A percentile compares a stretch with the other conserved stretches of the same genome.
These are phyloP conservation scores for Drosophila barbarae DNA, from an alignment of 2,888 invertebrate species.

Conservation along the genomic window DNA sequence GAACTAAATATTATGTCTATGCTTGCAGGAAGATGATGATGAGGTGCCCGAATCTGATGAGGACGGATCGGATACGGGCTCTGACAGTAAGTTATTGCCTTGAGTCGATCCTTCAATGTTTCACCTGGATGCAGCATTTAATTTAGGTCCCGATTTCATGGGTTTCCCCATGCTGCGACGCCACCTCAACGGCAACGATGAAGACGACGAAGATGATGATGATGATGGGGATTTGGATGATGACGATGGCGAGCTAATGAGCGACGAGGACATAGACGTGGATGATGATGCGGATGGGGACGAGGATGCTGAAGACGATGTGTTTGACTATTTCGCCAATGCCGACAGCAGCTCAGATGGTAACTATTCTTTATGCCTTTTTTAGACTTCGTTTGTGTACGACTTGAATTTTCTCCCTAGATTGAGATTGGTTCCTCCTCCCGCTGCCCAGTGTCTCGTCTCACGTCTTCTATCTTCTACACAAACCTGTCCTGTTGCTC, in stretches of 20 bases:
- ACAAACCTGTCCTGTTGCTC: not conserved
- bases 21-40: constrained; percentile 83
- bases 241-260: constrained; percentile 40
- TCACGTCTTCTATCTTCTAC: not conserved
- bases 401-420: constrained; percentile 38
- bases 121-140: constrained; percentile 43
- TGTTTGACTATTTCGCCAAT: constrained; percentile 32
- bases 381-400: constrained; percentile 16
- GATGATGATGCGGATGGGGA: constrained; percentile 44
- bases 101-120: not conserved
- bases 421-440: constrained; percentile 35
- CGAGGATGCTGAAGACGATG: constrained; percentile 7
- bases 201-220: constrained; percentile 45
- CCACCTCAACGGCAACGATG: constrained; percentile 44
- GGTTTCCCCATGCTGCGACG: constrained; percentile 67
- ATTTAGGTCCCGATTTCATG: constrained; percentile 58
- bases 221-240: constrained; percentile 46
- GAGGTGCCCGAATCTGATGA: constrained; percentile 82
- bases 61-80: constrained; percentile 80
- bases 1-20: constrained; percentile 73
- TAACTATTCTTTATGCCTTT: constrained; percentile 20
- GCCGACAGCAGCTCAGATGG: constrained; percentile 52
- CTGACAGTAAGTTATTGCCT: constrained; percentile 64
- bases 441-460: constrained; percentile 25
- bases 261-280: constrained; percentile 48